Evolutionary conservation across 2,888 invertebrate species (phyloP).

Genomic region (Platycheirus rosarum): DNA sequence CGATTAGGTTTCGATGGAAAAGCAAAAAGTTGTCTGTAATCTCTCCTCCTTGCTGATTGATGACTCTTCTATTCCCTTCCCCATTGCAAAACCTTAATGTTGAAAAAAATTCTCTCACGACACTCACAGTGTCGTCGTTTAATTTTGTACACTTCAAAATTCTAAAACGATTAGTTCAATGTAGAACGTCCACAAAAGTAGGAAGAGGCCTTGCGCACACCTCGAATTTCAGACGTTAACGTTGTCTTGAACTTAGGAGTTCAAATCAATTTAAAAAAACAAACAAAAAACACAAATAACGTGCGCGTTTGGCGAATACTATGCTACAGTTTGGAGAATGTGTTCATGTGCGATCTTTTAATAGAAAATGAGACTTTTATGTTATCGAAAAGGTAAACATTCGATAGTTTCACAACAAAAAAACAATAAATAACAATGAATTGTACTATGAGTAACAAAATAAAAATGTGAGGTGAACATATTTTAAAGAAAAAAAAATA

Average conservation of each 20-base stretch:
- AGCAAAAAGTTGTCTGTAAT: no score
- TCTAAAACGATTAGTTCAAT: conserved; percentile 65
- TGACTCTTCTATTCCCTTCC: no score
- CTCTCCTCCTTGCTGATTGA: no score
- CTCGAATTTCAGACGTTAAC: conserved; percentile 44
- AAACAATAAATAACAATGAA: not conserved
- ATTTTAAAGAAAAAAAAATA: conserved; percentile 1
- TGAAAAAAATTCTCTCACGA: not conserved
- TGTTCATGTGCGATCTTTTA: conserved; percentile 22
- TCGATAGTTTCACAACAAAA: conserved; percentile 1
- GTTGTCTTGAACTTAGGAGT: conserved; percentile 70
- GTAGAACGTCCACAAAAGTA: conserved; percentile 20
- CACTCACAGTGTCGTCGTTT: not conserved
- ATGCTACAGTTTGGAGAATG: conserved; percentile 40
- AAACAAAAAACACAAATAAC: conserved; percentile 16
- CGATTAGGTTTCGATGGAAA: not conserved
- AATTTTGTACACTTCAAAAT: conserved; percentile 36
- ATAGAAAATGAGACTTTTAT: not conserved
- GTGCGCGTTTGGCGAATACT: conserved; percentile 28
- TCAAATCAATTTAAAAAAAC: conserved; percentile 27
- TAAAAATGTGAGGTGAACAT: conserved; percentile 16
- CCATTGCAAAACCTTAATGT: conserved; percentile 51
- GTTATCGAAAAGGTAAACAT: not conserved
- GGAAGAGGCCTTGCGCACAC: conserved; percentile 55
- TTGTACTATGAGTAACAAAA: conserved; percentile 1